phyloP scores from a whole-genome alignment of 2,888 invertebrate species.

The Zygogramma bicolorata region DNA sequence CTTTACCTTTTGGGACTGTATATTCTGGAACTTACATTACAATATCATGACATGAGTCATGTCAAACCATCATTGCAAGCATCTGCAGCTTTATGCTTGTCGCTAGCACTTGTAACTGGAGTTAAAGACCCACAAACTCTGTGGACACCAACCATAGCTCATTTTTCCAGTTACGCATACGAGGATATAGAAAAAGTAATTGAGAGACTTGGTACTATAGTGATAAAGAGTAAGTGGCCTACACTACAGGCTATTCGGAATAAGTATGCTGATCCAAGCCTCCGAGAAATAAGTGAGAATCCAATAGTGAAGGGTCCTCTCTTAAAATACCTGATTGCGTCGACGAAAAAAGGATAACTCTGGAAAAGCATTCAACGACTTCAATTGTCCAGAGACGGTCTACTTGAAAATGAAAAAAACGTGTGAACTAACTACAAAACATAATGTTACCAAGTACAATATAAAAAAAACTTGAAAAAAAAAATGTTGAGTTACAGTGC shows the following conservation, averaged over 20 bases:
- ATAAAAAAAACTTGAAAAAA: no score
- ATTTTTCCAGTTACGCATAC: neutral
- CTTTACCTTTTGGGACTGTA: slow-evolving; percentile 77
- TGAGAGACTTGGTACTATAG: neutral
- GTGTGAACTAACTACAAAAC: no score
- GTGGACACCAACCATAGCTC: neutral
- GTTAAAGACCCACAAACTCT: neutral
- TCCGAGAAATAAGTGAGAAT: neutral
- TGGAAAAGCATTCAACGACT: no score
- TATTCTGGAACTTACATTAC: slow-evolving; percentile 85
- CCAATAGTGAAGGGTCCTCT: neutral
- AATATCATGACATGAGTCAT: slow-evolving; percentile 84
- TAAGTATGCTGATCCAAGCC: neutral
- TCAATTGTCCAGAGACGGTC: no score
- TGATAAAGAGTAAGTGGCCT: neutral
- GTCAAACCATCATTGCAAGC: slow-evolving; percentile 87
- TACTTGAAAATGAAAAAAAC: no score
- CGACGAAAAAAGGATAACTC: no score
- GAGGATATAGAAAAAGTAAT: neutral
- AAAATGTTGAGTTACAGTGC: no score
- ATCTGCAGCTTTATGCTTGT: slow-evolving; percentile 83
- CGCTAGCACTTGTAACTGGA: slow-evolving; percentile 71
- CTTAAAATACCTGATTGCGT: no score
- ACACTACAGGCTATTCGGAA: neutral
- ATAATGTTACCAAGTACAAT: no score